Percentiles rank a stretch among this genome's conserved stretches.
Conservation (phyloP, 1,140 invertebrate species). For the Drosophila varians region DNA sequence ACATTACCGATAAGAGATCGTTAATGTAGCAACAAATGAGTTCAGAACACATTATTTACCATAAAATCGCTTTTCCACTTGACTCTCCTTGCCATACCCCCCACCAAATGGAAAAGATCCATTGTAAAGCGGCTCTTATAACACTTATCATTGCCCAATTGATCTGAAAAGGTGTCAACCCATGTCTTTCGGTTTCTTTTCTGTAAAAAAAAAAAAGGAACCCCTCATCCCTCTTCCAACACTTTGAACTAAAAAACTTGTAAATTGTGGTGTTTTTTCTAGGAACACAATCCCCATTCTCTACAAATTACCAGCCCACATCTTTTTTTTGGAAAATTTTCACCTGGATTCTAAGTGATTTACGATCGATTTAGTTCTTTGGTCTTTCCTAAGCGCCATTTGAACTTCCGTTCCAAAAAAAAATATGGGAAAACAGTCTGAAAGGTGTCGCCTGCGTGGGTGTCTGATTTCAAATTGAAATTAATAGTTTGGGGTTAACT, state of each 20-base stretch:
- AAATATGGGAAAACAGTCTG: slow-evolving; percentile 7
- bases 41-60: slow-evolving; percentile 9
- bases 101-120: slow-evolving; percentile 2
- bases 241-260: slow-evolving; percentile 5
- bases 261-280: slow-evolving; percentile 36
- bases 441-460: slow-evolving; percentile 61
- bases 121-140: slow-evolving; percentile 14
- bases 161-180: slow-evolving; percentile 45
- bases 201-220: neutral
- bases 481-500: slow-evolving; percentile 56
- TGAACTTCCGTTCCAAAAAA: slow-evolving; percentile 65
- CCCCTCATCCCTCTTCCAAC: neutral
- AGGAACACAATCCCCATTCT: slow-evolving; percentile 24
- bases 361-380: slow-evolving; percentile 51
- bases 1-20: neutral
- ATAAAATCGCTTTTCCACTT: slow-evolving; percentile 29
- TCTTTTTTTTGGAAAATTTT: slow-evolving; percentile 19
- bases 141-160: slow-evolving; percentile 31
- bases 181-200: slow-evolving; percentile 25
- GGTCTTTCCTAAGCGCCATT: slow-evolving; percentile 69
- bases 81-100: neutral
- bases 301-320: slow-evolving; percentile 48
- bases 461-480: slow-evolving; percentile 70
- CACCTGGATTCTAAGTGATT: slow-evolving; percentile 51
- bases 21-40: neutral